Conservation (phyloP, 2,888 invertebrate genomes). For the Polia nebulosa region DNA sequence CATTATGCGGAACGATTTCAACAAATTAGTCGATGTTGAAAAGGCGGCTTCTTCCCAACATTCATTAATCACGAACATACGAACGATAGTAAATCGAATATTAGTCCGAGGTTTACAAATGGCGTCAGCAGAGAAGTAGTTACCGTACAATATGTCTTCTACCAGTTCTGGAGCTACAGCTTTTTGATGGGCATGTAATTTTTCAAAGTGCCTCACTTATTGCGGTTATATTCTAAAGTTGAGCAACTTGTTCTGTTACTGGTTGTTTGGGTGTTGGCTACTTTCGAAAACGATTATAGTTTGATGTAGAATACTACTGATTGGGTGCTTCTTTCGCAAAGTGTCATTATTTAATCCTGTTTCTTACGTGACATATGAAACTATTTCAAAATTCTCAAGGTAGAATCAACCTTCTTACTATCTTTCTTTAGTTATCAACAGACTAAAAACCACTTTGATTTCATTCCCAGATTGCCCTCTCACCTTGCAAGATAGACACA, state of each 20-base stretch:
- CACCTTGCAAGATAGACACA: slow-evolving; percentile 3
- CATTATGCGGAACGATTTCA: slow-evolving; percentile 51
- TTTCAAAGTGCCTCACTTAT: slow-evolving; percentile 62
- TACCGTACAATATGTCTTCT: slow-evolving; percentile 65
- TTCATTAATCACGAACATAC: slow-evolving; percentile 61
- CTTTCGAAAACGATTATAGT: slow-evolving; percentile 58
- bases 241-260: slow-evolving; percentile 58
- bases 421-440: not conserved
- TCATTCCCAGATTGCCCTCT: not conserved
- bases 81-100: slow-evolving; percentile 62
- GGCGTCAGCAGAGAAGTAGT: slow-evolving; percentile 54
- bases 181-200: slow-evolving; percentile 65
- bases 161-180: slow-evolving; percentile 53
- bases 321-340: slow-evolving; percentile 13
- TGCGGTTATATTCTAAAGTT: slow-evolving; percentile 61
- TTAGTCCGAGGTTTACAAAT: slow-evolving; percentile 62
- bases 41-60: slow-evolving; percentile 57
- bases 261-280: slow-evolving; percentile 53
- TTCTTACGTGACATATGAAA: slow-evolving; percentile 1
- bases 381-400: not conserved
- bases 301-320: slow-evolving; percentile 37
- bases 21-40: slow-evolving; percentile 61
- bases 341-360: slow-evolving; percentile 1
- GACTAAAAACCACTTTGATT: not conserved
- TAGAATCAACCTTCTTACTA: not conserved